Conservation (phyloP, 2,113 vertebrate genomes). For the Hiodon alosoides region DNA sequence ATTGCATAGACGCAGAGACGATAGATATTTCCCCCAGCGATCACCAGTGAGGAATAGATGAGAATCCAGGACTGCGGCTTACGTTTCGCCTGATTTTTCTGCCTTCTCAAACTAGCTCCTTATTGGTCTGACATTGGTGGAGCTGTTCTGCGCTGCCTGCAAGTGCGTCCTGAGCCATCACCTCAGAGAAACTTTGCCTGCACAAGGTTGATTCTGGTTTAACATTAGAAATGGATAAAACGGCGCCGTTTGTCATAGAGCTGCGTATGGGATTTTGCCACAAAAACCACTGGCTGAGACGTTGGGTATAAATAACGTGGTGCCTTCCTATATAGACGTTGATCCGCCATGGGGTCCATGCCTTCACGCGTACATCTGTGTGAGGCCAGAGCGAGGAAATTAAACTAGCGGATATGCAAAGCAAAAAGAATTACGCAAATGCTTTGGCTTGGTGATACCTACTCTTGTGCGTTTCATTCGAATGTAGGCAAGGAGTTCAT, state of each 20-base stretch:
- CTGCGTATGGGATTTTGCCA: neutral
- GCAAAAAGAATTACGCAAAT: too few species aligned
- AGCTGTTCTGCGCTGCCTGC: constrained; percentile 8
- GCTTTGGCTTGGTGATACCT: too few species aligned
- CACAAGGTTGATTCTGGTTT: too few species aligned
- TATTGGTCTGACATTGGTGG: neutral
- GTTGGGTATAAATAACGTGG: neutral
- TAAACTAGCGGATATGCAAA: too few species aligned
- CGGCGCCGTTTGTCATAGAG: too few species aligned
- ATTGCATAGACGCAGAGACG: neutral
- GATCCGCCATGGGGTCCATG: neutral
- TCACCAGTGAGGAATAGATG: neutral
- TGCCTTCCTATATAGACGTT: neutral
- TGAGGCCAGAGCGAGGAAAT: neutral
- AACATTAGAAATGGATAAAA: too few species aligned
- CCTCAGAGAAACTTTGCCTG: neutral
- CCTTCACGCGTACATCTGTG: neutral
- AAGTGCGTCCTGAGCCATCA: constrained; percentile 24
- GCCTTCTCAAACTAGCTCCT: neutral
- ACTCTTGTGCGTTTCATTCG: neutral
- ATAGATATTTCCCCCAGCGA: constrained; percentile 4
- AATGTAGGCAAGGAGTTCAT: neutral
- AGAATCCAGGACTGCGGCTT: neutral
- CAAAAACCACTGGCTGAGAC: neutral
- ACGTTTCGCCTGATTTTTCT: neutral